Base-by-base conservation (phyloP, 2,888 invertebrate species). In the Eupelmus urozonus region DNA sequence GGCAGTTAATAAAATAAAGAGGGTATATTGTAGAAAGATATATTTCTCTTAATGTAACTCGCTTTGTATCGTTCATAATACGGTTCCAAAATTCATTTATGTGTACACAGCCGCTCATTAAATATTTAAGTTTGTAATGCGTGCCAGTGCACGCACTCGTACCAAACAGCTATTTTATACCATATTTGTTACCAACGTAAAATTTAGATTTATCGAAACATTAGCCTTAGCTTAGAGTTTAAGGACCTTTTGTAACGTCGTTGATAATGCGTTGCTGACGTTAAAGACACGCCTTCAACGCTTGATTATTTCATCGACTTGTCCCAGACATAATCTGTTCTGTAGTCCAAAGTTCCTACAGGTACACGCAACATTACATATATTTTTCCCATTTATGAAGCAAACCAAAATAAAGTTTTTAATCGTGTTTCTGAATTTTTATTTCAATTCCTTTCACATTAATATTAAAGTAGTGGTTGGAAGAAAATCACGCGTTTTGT, bases 291-390 rank as follows among this genome's bases (percentile, higher is more conserved):
- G 77, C 70, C 45, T 65, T 69, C 67, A 75, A 59, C 55, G 69
- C 55, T 72, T 77, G 72, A 72, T 85, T 85, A 85, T 81, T 80
- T 79, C 83, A 82, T 83, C 79, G 82, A 85, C 78, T 82, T 85
- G 82, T 84, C 83, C 83, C 80, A 78, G 82, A 84, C 81, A 84
- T 85, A 84, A 88, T 88, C 87, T 88, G 88, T 88, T 88, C 87
- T 88, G 88, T 88, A 88, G 88, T 80, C 84, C 84, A 88, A 88
- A 87, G 88, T 89, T 89, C 88, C 89, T 89, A 87, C 89, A 88
- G 88, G 85, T 80, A 85, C 83, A 87, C 84, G 82, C 83, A 83
- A 86, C 83, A 84, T 85, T 85, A 84, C 84, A 83, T 84, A 86
- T 88, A 87, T 87, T 88, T 89, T 87, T 87, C 87, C 87, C 88